phyloP scores from a whole-genome alignment of 2,797 vertebrate genomes.

The Cottoperca gobio region DNA sequence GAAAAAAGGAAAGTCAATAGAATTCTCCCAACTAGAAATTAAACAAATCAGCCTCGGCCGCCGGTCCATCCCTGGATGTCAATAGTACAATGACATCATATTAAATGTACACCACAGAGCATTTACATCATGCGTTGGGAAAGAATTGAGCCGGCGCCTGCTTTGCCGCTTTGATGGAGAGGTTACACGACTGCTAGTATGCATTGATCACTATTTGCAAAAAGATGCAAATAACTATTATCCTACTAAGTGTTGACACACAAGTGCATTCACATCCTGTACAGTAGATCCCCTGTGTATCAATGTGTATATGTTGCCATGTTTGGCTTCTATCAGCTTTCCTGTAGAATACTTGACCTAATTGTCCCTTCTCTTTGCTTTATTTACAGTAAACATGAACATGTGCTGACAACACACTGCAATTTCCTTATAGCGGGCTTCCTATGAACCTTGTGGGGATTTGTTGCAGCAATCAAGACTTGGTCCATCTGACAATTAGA shows the following conservation, averaged over 20 bases:
- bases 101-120: slow-evolving; percentile 68
- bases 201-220: slow-evolving; percentile 61
- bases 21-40: slow-evolving; percentile 79
- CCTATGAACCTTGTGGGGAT: slow-evolving; percentile 54
- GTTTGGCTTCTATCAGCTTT: slow-evolving; percentile 46
- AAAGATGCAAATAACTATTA: slow-evolving; percentile 53
- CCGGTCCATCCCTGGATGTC: slow-evolving; percentile 72
- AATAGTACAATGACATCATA: slow-evolving; percentile 78
- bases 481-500: slow-evolving; percentile 68
- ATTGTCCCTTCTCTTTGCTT: slow-evolving; percentile 57
- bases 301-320: slow-evolving; percentile 19
- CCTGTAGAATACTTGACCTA: slow-evolving; percentile 48
- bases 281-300: slow-evolving; percentile 10
- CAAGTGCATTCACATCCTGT: background rate
- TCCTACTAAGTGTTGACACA: slow-evolving; percentile 22
- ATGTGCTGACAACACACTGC: slow-evolving; percentile 59
- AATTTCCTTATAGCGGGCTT: slow-evolving; percentile 37
- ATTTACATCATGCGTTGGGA: slow-evolving; percentile 66
- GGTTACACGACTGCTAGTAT: slow-evolving; percentile 45
- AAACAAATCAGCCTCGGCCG: slow-evolving; percentile 80
- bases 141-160: slow-evolving; percentile 43
- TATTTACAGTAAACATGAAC: slow-evolving; percentile 66
- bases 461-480: slow-evolving; percentile 59
- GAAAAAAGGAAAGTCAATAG: slow-evolving; percentile 80
- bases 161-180: slow-evolving; percentile 54